Conservation (phyloP, 1,140 invertebrate species). For the Leptinotarsa undecemlineata region DNA sequence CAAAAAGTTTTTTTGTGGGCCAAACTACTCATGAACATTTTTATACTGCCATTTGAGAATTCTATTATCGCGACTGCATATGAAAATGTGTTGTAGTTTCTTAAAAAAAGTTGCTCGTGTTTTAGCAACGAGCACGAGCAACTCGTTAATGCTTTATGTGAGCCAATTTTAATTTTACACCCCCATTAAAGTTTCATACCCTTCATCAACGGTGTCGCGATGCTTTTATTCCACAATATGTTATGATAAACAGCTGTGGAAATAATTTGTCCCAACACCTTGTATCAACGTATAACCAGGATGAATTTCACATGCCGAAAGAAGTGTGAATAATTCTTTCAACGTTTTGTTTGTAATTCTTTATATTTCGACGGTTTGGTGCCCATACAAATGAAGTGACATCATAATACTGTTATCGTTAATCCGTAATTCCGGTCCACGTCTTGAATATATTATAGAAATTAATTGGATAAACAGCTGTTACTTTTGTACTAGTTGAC, state of each 20-base stretch:
- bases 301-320: background rate
- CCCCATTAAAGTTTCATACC: background rate
- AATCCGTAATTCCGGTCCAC: constrained; percentile 23
- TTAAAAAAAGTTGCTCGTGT: background rate
- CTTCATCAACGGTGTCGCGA: background rate
- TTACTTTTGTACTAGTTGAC: background rate
- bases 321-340: constrained; percentile 4
- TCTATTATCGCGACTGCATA: no score
- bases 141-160: background rate
- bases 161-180: background rate
- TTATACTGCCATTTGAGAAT: no score
- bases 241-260: background rate
- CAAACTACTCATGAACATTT: no score
- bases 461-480: constrained; percentile 18
- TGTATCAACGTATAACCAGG: background rate
- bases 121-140: no score
- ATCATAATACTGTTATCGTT: constrained; percentile 18
- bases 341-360: background rate
- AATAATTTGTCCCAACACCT: background rate
- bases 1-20: no score
- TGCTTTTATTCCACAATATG: constrained; percentile 3
- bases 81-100: no score
- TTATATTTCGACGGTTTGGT: constrained; percentile 6
- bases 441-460: constrained; percentile 16
- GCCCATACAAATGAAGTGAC: constrained; percentile 5